These are phyloP conservation scores for Yponomeuta cagnagella DNA, from an alignment of 2,888 invertebrate genomes.

Conservation along the genomic window DNA sequence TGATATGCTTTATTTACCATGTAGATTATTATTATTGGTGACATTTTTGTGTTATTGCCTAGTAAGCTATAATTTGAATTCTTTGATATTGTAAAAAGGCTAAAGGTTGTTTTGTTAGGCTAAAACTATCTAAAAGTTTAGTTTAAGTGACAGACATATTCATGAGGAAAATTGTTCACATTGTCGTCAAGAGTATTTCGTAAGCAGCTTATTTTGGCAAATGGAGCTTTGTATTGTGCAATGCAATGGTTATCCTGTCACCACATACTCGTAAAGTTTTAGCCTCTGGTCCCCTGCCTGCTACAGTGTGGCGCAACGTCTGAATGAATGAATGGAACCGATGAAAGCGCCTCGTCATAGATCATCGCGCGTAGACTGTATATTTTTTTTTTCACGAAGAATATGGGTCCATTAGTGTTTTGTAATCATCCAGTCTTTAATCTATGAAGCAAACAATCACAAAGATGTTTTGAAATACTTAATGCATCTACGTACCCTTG, in stretches of 20 bases:
- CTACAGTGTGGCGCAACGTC: slow-evolving; percentile 24
- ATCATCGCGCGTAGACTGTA: slow-evolving; percentile 13
- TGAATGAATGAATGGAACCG: slow-evolving; percentile 27
- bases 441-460: background rate
- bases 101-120: no score
- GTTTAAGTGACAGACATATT: background rate
- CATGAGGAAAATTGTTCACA: background rate
- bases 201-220: slow-evolving; percentile 7
- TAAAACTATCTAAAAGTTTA: background rate
- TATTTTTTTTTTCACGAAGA: slow-evolving; percentile 18
- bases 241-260: slow-evolving; percentile 10
- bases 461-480: background rate
- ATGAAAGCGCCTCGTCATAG: slow-evolving; percentile 21
- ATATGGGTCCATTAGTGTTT: slow-evolving; percentile 2
- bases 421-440: background rate
- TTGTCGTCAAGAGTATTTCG: slow-evolving; percentile 1
- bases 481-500: background rate
- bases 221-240: slow-evolving; percentile 10
- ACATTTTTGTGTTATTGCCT: no score
- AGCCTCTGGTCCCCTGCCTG: slow-evolving; percentile 23
- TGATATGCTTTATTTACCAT: no score
- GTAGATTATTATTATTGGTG: no score
- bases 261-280: slow-evolving; percentile 23
- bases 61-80: background rate
- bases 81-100: no score